Conservation (phyloP, 2,113 vertebrate species). For the Corythaixoides concolor region DNA sequence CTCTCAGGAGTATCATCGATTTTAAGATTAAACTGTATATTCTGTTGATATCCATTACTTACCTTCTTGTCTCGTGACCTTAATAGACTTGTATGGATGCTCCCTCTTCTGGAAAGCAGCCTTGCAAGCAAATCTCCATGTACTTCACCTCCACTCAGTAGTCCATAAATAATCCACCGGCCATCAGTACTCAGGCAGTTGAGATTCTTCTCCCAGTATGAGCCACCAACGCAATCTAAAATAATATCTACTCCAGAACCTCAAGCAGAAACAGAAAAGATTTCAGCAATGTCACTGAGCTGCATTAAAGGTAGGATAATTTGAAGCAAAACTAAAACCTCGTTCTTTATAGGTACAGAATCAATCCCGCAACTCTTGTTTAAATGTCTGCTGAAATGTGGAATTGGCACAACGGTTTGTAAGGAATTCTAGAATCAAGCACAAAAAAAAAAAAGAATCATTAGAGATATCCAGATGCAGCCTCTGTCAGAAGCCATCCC, state of each 20-base stretch:
- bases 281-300: neutral
- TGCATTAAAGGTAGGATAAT: neutral
- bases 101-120: constrained; percentile 82
- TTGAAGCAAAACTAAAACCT: neutral
- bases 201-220: constrained; percentile 85
- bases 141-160: constrained; percentile 76
- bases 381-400: neutral
- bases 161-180: constrained; percentile 84
- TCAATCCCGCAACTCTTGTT: neutral
- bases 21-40: neutral
- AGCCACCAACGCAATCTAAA: constrained; percentile 82
- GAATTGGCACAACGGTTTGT: neutral
- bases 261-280: constrained; percentile 48
- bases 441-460: neutral
- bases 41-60: neutral
- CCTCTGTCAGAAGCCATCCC: neutral
- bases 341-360: neutral
- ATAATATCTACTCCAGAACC: constrained; percentile 84
- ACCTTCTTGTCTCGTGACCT: constrained; percentile 80
- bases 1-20: accelerated
- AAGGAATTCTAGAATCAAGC: neutral
- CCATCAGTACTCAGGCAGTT: constrained; percentile 79
- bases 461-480: neutral
- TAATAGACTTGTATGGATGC: constrained; percentile 79
- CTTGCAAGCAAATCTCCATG: constrained; percentile 80